phyloP scores from a whole-genome alignment of 1,140 invertebrate species.

The Drosophila repletoides region DNA sequence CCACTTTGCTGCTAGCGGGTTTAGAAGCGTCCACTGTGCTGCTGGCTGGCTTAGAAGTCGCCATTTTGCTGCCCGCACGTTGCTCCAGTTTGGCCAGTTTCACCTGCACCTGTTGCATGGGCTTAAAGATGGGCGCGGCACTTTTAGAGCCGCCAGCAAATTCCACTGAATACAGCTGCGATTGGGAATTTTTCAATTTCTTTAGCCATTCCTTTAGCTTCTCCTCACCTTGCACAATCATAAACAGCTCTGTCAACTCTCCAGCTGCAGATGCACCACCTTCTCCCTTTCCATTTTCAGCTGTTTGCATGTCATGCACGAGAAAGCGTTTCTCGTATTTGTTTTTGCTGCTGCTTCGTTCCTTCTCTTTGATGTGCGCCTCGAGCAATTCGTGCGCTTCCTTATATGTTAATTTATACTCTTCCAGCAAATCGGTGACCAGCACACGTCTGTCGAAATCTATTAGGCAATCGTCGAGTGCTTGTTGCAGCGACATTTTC shows the following conservation, averaged over 20 bases:
- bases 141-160: constrained; percentile 66
- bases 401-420: constrained; percentile 69
- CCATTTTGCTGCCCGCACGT: constrained; percentile 23
- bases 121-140: constrained; percentile 61
- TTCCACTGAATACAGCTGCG: constrained; percentile 69
- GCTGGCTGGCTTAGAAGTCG: neutral
- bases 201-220: constrained; percentile 64
- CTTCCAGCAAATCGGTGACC: constrained; percentile 70
- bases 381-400: constrained; percentile 56
- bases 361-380: constrained; percentile 57
- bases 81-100: constrained; percentile 36
- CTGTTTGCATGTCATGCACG: constrained; percentile 50
- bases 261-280: too few species aligned
- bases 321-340: constrained; percentile 68
- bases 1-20: neutral
- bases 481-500: constrained; percentile 65
- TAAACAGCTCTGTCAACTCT: constrained; percentile 71
- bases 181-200: constrained; percentile 63
- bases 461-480: constrained; percentile 66
- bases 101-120: constrained; percentile 60
- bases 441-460: constrained; percentile 71
- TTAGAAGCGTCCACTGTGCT: constrained; percentile 34
- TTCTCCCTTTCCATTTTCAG: constrained; percentile 10
- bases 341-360: constrained; percentile 11
- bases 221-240: constrained; percentile 62